Base-by-base conservation (phyloP, 2,797 vertebrate species). In the Florisuga fusca region DNA sequence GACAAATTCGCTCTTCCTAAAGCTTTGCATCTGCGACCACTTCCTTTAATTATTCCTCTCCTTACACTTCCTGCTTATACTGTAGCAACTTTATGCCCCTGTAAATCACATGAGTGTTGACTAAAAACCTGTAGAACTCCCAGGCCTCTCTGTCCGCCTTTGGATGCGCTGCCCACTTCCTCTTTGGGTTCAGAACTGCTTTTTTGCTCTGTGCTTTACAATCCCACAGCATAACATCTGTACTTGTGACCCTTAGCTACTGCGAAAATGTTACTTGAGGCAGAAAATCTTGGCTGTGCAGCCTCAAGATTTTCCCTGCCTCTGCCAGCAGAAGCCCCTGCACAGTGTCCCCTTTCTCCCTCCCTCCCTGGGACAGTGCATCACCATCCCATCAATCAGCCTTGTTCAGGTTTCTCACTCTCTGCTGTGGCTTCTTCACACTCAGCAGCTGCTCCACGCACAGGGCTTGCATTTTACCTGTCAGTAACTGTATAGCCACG, bases 131-230 rank as follows among this genome's bases (percentile, higher is more conserved):
- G 15, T 41, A 31, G 64, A 92, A 68, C 48, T 72, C 13, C 34
- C 62, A 46, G 12, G 23, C 15, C 13, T 58, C 67, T 66, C n/a
- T 45, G 46, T 10, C n/a, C 7, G 0, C 7, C 34, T 46, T 23
- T 58, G 31, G 17, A 66, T 4, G 1, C 0, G 0, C 16, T 61
- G 69, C 43, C 51, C 51, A 18, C 26, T 45, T 81, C 12, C 23
- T 31, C 43, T 58, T 68, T 0, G 0, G 18, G 36, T 45, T 68
- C 59, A 54, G 12, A 46, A 38, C 6, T 51, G 75, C 31, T 19
- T 55, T 76, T 89, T 31, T 36, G 41, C 51, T 82, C 51, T 12
- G 16, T 15, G 2, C 34, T 88, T 78, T 10, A 73, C 80, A 72
- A 9, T 6, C 41, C 54, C 54, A 57, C 31, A 34, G 58, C 7